phyloP scores from a whole-genome alignment of 2,113 vertebrate genomes.

The Sorex araneus region DNA sequence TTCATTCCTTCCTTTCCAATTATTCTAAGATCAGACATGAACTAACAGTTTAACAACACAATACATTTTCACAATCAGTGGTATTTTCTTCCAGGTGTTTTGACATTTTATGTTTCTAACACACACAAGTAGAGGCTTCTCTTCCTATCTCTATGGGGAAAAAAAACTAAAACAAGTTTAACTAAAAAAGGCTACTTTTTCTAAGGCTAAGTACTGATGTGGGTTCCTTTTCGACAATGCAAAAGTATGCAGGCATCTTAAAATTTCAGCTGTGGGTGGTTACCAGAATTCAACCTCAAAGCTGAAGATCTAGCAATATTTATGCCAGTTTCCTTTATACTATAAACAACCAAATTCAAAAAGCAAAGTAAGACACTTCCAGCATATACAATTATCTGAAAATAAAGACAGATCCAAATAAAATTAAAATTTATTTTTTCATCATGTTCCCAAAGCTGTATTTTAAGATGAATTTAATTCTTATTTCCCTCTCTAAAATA shows the following conservation, averaged over 20 bases:
- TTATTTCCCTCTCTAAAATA: too few species aligned
- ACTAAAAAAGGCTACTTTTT: conserved; percentile 68
- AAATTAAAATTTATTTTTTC: conserved; percentile 34
- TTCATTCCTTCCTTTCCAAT: not conserved
- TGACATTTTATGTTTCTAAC: too few species aligned
- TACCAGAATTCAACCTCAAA: conserved; percentile 79
- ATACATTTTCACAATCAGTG: not conserved
- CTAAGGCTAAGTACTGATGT: conserved; percentile 58
- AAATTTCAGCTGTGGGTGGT: conserved; percentile 80
- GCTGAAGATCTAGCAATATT: conserved; percentile 34
- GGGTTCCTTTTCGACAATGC: conserved; percentile 75
- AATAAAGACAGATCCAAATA: conserved; percentile 6
- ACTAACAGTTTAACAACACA: not conserved
- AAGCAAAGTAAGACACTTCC: conserved; percentile 39
- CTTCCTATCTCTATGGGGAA: conserved; percentile 9
- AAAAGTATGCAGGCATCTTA: conserved; percentile 73
- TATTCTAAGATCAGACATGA: conserved; percentile 31
- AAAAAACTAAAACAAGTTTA: conserved; percentile 55
- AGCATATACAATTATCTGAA: not conserved
- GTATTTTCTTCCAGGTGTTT: not conserved
- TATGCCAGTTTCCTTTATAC: conserved; percentile 13
- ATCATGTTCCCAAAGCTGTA: not conserved
- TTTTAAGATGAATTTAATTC: not conserved
- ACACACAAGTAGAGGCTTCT: not conserved
- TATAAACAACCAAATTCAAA: conserved; percentile 29